These are phyloP conservation scores for Tenthredo scrophulariae DNA, from an alignment of 2,888 invertebrate species.

Conservation along the genomic window DNA sequence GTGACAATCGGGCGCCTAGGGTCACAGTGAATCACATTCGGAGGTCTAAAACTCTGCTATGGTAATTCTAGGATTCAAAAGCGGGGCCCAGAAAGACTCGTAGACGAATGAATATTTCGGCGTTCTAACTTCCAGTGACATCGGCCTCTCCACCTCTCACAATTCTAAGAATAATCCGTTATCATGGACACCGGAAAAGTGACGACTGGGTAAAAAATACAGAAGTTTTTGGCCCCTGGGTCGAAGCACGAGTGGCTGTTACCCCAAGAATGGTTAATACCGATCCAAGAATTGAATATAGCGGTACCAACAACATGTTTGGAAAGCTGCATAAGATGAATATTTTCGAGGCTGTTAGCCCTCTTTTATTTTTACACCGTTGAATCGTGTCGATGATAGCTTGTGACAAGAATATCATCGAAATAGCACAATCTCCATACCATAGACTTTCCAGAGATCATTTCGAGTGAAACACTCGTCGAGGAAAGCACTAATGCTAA, in stretches of 20 bases:
- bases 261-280: not conserved
- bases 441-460: not conserved
- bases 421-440: not conserved
- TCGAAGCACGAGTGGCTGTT: not conserved
- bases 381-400: not conserved
- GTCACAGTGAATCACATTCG: conserved; percentile 5
- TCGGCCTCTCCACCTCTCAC: not conserved
- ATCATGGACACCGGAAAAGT: not conserved
- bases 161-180: not conserved
- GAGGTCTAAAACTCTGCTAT: not conserved
- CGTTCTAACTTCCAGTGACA: not conserved
- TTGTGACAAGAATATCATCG: not conserved
- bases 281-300: not conserved
- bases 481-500: conserved; percentile 12
- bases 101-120: not conserved
- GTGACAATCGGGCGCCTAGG: conserved; percentile 26
- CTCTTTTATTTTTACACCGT: not conserved
- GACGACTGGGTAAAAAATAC: not conserved
- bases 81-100: not conserved
- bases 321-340: not conserved
- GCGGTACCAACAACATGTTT: not conserved
- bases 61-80: conserved; percentile 6
- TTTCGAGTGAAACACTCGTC: not conserved
- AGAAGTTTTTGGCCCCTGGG: not conserved
- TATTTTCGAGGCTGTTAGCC: not conserved